Evolutionary conservation across 2,113 vertebrate genomes (phyloP), one percentile per base, ranked within the genome.

Genomic region (Microtus oregoni): DNA sequence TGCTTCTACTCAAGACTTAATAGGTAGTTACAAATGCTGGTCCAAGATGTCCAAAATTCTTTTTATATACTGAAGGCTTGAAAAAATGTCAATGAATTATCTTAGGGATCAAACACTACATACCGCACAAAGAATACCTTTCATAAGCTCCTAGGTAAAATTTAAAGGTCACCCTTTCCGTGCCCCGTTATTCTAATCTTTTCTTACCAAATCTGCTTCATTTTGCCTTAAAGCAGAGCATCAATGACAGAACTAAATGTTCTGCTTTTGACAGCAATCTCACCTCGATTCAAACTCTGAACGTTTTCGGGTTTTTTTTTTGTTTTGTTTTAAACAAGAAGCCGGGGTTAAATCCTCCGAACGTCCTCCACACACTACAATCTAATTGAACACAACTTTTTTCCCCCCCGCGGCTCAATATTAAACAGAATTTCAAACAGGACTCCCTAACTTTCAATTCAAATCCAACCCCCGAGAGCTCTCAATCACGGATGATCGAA

Each of bases 101-200:
- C 38, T 32, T 90, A 52, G 7, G 30, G 10, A 77, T 85, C 47
- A 87, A 76, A 30, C 4, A 47, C 55, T 32, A 82, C 28, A 58
- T 11, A 95, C 52, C 47, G 32, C 41, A 91, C 79, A 77, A 93
- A 26, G 35, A 86, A 52, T 30, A 90, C 7, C 79, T 91, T 95
- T 79, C 68, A 73, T 61, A 87, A 89, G 41, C 61, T 63, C 70
- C 41, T 14, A 90, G 22, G 30, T 14, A 82, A 95, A 89, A 95
- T 83, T 50, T 73, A 97, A 96, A 96, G 85, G 94, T 95, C 94
- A 92, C 58, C 85, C 44, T 91, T 81, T 76, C 75, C 70, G 44
- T 55, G 55, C 89, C 85, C 95, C 96, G 96, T 95, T 97, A 97
- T 81, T 20, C 86, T 63, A 83, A 78, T 93, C 38, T 32, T 85